These are phyloP conservation scores for Cryptoblepharus egeriae DNA, from an alignment of 2,797 vertebrate genomes.

Conservation along the genomic window DNA sequence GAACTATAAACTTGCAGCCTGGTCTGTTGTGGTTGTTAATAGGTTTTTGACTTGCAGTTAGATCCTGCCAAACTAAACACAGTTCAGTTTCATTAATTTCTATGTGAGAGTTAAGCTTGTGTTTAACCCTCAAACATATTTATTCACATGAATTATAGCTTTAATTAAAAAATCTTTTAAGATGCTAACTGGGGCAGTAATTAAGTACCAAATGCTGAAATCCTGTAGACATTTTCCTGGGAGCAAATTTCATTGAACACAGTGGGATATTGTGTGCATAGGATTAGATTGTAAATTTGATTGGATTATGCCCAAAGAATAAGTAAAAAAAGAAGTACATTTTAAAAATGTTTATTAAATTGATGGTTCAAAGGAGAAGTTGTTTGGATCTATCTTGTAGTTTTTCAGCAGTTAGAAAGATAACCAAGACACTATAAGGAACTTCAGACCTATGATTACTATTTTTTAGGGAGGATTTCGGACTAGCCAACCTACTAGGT, in stretches of 20 bases:
- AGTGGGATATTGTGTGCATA: too few species aligned
- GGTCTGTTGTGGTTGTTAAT: conserved; percentile 65
- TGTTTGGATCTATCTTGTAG: neutral
- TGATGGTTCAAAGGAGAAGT: neutral
- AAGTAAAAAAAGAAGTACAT: neutral
- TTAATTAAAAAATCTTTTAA: neutral
- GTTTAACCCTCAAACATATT: neutral
- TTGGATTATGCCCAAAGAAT: neutral
- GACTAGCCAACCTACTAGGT: too few species aligned
- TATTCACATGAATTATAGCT: neutral
- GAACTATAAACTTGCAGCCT: conserved; percentile 74
- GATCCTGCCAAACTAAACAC: conserved; percentile 7
- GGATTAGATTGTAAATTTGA: neutral
- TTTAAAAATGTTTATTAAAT: neutral
- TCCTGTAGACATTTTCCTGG: too few species aligned
- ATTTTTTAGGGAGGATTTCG: neutral
- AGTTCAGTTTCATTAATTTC: neutral
- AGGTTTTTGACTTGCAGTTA: neutral
- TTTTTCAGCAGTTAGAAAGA: too few species aligned
- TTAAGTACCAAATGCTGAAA: neutral
- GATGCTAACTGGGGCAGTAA: neutral
- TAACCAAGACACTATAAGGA: neutral
- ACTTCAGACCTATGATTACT: neutral
- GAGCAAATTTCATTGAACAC: too few species aligned
- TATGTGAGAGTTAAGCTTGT: neutral